Percentiles rank a stretch among this genome's conserved stretches.
Evolutionary conservation across 2,113 vertebrate species (phyloP).

Genomic region (Cyprinus carpio): DNA sequence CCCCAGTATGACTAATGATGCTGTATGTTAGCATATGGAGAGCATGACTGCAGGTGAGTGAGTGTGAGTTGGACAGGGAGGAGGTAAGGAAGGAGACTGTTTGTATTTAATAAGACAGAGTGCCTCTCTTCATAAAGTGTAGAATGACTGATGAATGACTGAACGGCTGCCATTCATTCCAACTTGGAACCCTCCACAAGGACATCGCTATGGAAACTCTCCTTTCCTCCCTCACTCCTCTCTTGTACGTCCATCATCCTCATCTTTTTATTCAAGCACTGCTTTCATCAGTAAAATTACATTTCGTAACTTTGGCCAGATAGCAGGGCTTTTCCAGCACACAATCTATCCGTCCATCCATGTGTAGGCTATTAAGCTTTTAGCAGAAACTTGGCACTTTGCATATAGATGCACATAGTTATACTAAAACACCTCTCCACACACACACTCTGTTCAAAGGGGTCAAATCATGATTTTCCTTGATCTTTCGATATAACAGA

Average conservation of each 20-base stretch:
- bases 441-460: constrained; percentile 11
- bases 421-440: background rate
- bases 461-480: constrained; percentile 20
- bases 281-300: constrained; percentile 37
- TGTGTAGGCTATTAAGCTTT: constrained; percentile 20
- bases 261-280: constrained; percentile 28
- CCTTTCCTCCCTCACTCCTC: background rate
- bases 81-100: background rate
- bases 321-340: background rate
- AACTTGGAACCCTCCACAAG: constrained; percentile 39
- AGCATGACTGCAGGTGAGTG: background rate
- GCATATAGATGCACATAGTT: constrained; percentile 7
- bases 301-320: constrained; percentile 16
- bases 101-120: constrained; percentile 50
- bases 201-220: constrained; percentile 50
- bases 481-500: constrained; percentile 22
- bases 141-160: constrained; percentile 51
- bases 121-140: constrained; percentile 36
- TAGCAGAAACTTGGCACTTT: constrained; percentile 40
- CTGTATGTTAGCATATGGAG: constrained; percentile 33
- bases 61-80: background rate
- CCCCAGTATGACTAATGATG: constrained; percentile 40
- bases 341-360: constrained; percentile 8
- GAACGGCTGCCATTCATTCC: constrained; percentile 40
- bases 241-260: constrained; percentile 19